These are phyloP conservation scores for Ciconia nigra DNA, from an alignment of 2,797 vertebrate genomes.

Conservation along the genomic window DNA sequence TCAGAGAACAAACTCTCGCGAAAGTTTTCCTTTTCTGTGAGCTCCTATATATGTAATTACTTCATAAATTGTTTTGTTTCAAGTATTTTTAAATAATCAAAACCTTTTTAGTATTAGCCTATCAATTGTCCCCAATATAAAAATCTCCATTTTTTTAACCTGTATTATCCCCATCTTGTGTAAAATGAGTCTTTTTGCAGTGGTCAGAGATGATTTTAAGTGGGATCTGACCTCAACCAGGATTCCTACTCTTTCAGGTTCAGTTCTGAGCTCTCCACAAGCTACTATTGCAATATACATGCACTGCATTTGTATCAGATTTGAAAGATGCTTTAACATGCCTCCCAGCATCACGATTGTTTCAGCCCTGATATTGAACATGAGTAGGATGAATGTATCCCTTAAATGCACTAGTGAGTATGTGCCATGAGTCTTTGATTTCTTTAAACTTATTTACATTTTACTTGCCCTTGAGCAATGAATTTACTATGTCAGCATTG, in stretches of 20 bases:
- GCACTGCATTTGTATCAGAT: slow-evolving; percentile 36
- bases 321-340: slow-evolving; percentile 67
- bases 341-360: slow-evolving; percentile 40
- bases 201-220: background rate
- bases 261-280: slow-evolving; percentile 39
- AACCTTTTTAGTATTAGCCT: background rate
- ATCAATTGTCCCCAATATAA: background rate
- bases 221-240: background rate
- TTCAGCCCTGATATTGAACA: slow-evolving; percentile 52
- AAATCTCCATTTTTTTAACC: background rate
- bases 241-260: slow-evolving; percentile 17
- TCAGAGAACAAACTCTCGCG: background rate
- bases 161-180: background rate
- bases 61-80: background rate
- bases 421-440: slow-evolving; percentile 53
- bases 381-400: slow-evolving; percentile 33
- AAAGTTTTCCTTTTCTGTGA: background rate
- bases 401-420: slow-evolving; percentile 56
- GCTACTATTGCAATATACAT: slow-evolving; percentile 1
- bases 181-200: background rate
- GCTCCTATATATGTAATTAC: background rate
- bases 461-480: slow-evolving; percentile 35
- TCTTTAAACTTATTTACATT: slow-evolving; percentile 66
- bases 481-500: slow-evolving; percentile 63
- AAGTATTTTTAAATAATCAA: background rate